phyloP scores from a whole-genome alignment of 2,113 vertebrate genomes.

The Ivindomyrus marchei region DNA sequence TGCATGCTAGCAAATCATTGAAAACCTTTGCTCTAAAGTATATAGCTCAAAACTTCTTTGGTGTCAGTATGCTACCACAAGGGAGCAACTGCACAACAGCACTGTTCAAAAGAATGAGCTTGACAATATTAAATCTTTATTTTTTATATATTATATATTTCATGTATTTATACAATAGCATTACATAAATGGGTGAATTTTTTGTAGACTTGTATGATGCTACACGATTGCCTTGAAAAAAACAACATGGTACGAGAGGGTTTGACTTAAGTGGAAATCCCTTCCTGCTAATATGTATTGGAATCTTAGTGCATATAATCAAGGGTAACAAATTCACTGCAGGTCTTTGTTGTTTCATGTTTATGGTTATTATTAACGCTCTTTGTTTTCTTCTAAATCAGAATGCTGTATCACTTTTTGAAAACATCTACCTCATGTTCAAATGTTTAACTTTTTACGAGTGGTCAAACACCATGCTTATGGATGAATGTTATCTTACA shows the following conservation, averaged over 20 bases:
- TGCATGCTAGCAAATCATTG: constrained; percentile 40
- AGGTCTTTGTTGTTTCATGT: constrained; percentile 28
- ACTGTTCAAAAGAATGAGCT: constrained; percentile 30
- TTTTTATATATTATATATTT: constrained; percentile 51
- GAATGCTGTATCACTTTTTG: constrained; percentile 50
- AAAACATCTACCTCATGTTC: constrained; percentile 60
- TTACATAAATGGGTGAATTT: constrained; percentile 39
- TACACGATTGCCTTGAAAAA: constrained; percentile 37
- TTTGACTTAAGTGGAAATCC: constrained; percentile 14
- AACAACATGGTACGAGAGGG: constrained; percentile 20
- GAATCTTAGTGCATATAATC: constrained; percentile 13
- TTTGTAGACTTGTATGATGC: constrained; percentile 38
- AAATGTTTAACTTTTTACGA: constrained; percentile 38
- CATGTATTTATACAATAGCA: constrained; percentile 32
- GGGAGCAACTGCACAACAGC: constrained; percentile 41
- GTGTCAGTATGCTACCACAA: constrained; percentile 23
- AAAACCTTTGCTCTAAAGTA: constrained; percentile 5
- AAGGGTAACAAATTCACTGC: constrained; percentile 25
- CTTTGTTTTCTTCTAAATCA: constrained; percentile 35
- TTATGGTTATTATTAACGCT: constrained; percentile 27
- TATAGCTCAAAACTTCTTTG: constrained; percentile 23
- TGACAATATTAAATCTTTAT: constrained; percentile 47
- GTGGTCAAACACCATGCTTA: constrained; percentile 14
- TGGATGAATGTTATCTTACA: constrained; percentile 10
- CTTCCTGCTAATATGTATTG: constrained; percentile 14